These are phyloP conservation scores for Shargacucullia verbasci DNA, from an alignment of 2,888 invertebrate species.

Conservation along the genomic window DNA sequence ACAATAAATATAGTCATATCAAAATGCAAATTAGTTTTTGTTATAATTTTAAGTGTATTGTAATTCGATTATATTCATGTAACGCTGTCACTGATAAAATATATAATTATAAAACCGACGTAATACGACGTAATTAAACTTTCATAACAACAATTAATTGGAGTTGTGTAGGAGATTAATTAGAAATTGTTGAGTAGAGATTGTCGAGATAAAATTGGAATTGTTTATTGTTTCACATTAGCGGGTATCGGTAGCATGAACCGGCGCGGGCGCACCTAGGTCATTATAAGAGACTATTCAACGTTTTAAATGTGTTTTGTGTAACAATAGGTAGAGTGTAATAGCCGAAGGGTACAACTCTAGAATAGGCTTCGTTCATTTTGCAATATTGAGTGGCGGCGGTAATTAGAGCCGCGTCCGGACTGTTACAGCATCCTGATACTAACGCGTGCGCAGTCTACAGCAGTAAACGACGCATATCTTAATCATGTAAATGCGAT, in stretches of 20 bases:
- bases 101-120: slow-evolving; percentile 63
- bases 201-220: slow-evolving; percentile 72
- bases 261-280: slow-evolving; percentile 75
- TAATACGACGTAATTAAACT: slow-evolving; percentile 76
- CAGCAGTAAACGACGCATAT: slow-evolving; percentile 50
- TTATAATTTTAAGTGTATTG: slow-evolving; percentile 56
- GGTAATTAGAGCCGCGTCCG: slow-evolving; percentile 86
- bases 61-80: slow-evolving; percentile 67
- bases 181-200: slow-evolving; percentile 77
- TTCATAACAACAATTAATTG: slow-evolving; percentile 82
- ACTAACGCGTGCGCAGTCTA: slow-evolving; percentile 73
- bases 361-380: slow-evolving; percentile 80
- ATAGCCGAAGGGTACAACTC: slow-evolving; percentile 76
- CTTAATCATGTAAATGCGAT: slow-evolving; percentile 21
- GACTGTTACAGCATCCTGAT: slow-evolving; percentile 86
- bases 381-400: slow-evolving; percentile 85
- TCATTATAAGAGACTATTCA: slow-evolving; percentile 77
- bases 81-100: slow-evolving; percentile 66
- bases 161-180: slow-evolving; percentile 79
- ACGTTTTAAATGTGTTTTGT: slow-evolving; percentile 76
- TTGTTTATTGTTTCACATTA: slow-evolving; percentile 73
- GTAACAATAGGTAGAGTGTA: slow-evolving; percentile 80
- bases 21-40: slow-evolving; percentile 40
- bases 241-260: slow-evolving; percentile 65
- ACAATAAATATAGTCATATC: slow-evolving; percentile 10